A percentile compares a stretch with the other conserved stretches of the same genome.
phyloP scores from a whole-genome alignment of 2,888 invertebrate genomes.

The Bugulina stolonifera region DNA sequence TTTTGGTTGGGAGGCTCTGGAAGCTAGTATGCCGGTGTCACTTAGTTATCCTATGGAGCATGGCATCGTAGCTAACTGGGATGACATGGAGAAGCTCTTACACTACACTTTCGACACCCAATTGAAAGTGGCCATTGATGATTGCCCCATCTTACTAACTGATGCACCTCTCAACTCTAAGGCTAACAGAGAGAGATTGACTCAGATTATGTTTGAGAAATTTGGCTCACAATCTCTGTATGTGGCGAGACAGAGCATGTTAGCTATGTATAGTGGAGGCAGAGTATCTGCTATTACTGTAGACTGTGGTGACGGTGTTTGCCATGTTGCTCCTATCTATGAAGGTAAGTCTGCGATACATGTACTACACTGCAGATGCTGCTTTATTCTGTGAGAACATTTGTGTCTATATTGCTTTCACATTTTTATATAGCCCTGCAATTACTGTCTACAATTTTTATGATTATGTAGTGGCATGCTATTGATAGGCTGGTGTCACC shows the following conservation, averaged over 20 bases:
- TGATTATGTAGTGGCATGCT: no score
- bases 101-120: slow-evolving; percentile 98
- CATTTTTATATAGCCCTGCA: no score
- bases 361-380: no score
- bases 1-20: slow-evolving; percentile 45
- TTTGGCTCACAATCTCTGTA: background rate
- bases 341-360: background rate
- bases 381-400: no score
- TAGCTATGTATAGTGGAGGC: background rate
- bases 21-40: slow-evolving; percentile 43
- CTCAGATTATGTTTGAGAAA: background rate
- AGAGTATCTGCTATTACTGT: background rate
- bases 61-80: slow-evolving; percentile 47
- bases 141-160: background rate
- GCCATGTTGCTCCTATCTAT: slow-evolving; percentile 10
- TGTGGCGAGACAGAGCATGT: background rate
- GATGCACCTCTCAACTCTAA: background rate
- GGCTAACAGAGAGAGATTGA: background rate
- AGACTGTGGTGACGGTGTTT: slow-evolving; percentile 2
- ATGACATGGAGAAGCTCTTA: slow-evolving; percentile 87
- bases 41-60: slow-evolving; percentile 45
- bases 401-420: no score
- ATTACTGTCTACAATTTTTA: no score
- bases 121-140: slow-evolving; percentile 63
- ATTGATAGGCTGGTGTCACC: no score